Evolutionary conservation across 2,888 invertebrate species (phyloP), one percentile per base, ranked within the genome.

Genomic region (Bombylius major): DNA sequence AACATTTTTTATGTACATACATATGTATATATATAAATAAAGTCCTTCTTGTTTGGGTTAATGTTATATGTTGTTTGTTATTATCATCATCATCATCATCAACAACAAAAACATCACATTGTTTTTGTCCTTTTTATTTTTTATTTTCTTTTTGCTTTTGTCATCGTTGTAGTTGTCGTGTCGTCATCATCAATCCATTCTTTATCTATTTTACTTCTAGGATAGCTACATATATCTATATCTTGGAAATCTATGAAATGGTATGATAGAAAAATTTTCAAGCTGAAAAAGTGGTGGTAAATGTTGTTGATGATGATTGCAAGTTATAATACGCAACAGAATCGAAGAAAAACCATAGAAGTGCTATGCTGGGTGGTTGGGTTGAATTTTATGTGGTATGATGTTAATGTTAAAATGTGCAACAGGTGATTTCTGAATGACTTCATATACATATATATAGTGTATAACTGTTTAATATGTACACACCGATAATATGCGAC

Each of bases 371-470:
- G 23, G 23, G 23, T 23, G 23, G 23, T 23, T 23, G 23, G 23
- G 23, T 23, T 23, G 23, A 23, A 23, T 3, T 23, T 23, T 23
- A 3, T 23, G 23, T 23, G 23, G 23, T 23, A 23, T 23, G 23
- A 23, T 23, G 23, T 2, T 23, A 23, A 23, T 23, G 23, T 23
- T 23, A 23, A 23, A 23, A 23, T 23, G 23, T 59, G 59, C 59
- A 59, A 59, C 59, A 59, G 59, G 59, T 59, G 56, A 59, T 57
- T 57, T 59, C 53, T 59, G 59, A 57, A 59, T 57, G 56, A 59
- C 55, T 59, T 55, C 55, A 50, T 53, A 50, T 49, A 50, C 55
- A 57, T 55, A 55, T 55, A 55, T 51, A 51, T 51, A 51, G 3
- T 42, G 11, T 42, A 4, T 11, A n/a, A 11, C 39, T 23, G 1